Evolutionary conservation across 1,140 invertebrate genomes (phyloP).

Genomic region (Aethina tumida): DNA sequence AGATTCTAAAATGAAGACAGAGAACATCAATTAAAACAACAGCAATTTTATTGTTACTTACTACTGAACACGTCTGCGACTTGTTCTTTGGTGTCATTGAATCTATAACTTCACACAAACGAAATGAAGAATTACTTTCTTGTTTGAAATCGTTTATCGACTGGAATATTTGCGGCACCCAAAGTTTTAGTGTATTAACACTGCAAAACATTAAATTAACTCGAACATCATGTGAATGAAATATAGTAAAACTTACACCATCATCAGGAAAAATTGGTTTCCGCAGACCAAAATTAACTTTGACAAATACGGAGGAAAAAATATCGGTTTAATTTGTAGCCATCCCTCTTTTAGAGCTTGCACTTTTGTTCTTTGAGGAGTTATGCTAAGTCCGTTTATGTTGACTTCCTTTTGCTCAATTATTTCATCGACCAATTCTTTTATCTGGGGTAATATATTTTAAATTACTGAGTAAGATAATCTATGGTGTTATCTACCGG

Average conservation of each 20-base stretch:
- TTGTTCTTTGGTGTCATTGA: constrained; percentile 11
- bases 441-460: constrained; percentile 15
- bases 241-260: constrained; percentile 14
- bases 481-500: no score
- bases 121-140: constrained; percentile 11
- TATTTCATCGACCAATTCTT: constrained; percentile 18
- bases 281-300: constrained; percentile 16
- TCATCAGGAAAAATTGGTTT: constrained; percentile 19
- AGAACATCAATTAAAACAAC: constrained; percentile 1
- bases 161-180: constrained; percentile 53
- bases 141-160: constrained; percentile 36
- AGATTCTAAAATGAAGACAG: constrained; percentile 17
- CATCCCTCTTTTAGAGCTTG: constrained; percentile 20
- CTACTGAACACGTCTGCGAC: constrained; percentile 7
- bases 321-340: constrained; percentile 18
- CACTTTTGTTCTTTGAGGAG: constrained; percentile 10
- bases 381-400: constrained; percentile 5
- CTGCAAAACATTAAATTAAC: constrained; percentile 23
- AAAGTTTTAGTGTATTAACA: constrained; percentile 43
- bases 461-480: no score
- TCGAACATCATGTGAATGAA: not conserved
- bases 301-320: constrained; percentile 17
- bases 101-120: constrained; percentile 24
- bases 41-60: constrained; percentile 1
- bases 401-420: constrained; percentile 6